Evolutionary conservation across 2,888 invertebrate species (phyloP).

Genomic region (Idaea biselata): DNA sequence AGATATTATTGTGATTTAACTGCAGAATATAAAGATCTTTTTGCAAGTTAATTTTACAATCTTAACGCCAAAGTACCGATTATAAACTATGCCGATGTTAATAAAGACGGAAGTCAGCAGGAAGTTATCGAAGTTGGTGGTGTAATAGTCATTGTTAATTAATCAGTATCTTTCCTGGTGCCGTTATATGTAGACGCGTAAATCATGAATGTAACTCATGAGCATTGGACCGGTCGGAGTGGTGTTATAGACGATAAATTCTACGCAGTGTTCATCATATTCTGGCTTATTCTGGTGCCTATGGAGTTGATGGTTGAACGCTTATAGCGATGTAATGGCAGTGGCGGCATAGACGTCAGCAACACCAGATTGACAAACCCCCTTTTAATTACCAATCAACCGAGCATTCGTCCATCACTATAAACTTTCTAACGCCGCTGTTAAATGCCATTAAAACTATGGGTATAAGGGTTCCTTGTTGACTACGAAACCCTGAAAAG

Average conservation of each 20-base stretch:
- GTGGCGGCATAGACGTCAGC: not conserved
- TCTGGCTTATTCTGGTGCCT: not conserved
- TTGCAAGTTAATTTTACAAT: no score
- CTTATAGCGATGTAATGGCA: not conserved
- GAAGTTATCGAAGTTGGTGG: slow-evolving; percentile 48
- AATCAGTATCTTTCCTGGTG: slow-evolving; percentile 48
- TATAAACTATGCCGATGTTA: not conserved
- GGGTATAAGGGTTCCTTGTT: no score
- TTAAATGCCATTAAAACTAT: no score
- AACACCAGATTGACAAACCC: no score
- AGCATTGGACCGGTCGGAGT: slow-evolving; percentile 37
- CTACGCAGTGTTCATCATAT: slow-evolving; percentile 37
- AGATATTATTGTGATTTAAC: no score
- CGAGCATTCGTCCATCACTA: no score
- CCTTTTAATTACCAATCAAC: no score
- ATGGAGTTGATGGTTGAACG: slow-evolving; percentile 5
- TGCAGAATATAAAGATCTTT: no score
- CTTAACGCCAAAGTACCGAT: not conserved
- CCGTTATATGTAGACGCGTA: slow-evolving; percentile 39
- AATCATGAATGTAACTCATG: slow-evolving; percentile 46
- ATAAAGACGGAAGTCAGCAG: slow-evolving; percentile 46
- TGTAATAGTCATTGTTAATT: slow-evolving; percentile 48
- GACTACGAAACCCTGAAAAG: no score
- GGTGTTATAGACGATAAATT: slow-evolving; percentile 32
- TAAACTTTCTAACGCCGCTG: no score